phyloP scores from a whole-genome alignment of 2,797 vertebrate species.

The Craterocephalus amniculus region DNA sequence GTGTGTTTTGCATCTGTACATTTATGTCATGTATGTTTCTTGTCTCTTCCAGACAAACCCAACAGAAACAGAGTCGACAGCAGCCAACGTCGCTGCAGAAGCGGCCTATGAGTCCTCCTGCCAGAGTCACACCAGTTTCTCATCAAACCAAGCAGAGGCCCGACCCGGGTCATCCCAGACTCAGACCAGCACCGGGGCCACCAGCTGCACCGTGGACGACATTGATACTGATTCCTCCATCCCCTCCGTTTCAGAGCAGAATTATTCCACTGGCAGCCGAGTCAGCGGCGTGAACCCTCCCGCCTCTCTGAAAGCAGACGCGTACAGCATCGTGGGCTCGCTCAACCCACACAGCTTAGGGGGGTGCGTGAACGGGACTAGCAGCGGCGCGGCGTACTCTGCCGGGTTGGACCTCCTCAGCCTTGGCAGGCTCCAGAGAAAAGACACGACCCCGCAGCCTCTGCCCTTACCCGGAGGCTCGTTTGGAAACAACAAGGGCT shows the following conservation, averaged over 20 bases:
- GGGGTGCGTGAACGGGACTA: conserved; percentile 56
- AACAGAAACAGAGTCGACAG: conserved; percentile 33
- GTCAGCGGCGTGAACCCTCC: conserved; percentile 24
- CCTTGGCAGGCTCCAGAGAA: conserved; percentile 70
- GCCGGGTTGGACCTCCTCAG: conserved; percentile 66
- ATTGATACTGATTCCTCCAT: conserved; percentile 74
- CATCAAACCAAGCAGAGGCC: conserved; percentile 63
- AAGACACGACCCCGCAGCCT: conserved; percentile 76
- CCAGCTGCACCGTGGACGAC: conserved; percentile 73
- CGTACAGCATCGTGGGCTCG: conserved; percentile 80
- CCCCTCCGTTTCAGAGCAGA: conserved; percentile 58
- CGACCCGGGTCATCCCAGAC: conserved; percentile 66
- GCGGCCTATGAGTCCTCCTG: conserved; percentile 58
- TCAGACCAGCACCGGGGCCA: conserved; percentile 67
- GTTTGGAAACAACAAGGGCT: conserved; percentile 61
- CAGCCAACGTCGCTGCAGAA: conserved; percentile 29
- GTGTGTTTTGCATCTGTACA: background rate
- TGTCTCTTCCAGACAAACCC: conserved; percentile 43
- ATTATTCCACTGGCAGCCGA: conserved; percentile 39
- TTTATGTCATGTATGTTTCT: background rate
- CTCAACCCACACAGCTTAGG: conserved; percentile 65
- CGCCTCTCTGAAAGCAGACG: conserved; percentile 65
- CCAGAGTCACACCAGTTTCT: conserved; percentile 70
- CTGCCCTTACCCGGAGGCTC: conserved; percentile 65
- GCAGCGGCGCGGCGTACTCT: conserved; percentile 51